These are phyloP conservation scores for Parazoanthus swiftii DNA, from an alignment of 92 coral and sea anemone species.

Conservation along the genomic window DNA sequence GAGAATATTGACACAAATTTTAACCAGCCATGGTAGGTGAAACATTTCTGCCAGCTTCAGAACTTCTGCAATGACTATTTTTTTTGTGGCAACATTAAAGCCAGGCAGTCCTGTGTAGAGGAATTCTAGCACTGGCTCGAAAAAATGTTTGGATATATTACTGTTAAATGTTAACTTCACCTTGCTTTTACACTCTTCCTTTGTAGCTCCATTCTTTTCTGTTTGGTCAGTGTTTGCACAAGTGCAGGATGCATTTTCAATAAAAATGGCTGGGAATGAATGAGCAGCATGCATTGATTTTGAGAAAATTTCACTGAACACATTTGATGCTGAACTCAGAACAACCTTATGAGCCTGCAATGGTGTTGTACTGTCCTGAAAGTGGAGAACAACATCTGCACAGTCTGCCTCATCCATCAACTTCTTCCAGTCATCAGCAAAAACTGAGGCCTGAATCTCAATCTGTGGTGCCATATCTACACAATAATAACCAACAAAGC, in stretches of 20 bases:
- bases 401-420: constrained; percentile 46
- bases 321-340: constrained; percentile 63
- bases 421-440: neutral
- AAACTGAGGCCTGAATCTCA: constrained; percentile 59
- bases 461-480: constrained; percentile 78
- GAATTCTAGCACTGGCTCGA: constrained; percentile 53
- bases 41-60: constrained; percentile 54
- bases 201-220: neutral
- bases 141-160: constrained; percentile 48
- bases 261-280: constrained; percentile 47
- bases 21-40: constrained; percentile 55
- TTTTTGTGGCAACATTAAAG: constrained; percentile 55
- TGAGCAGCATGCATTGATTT: constrained; percentile 38
- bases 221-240: constrained; percentile 7
- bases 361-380: constrained; percentile 37
- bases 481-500: too few relatives aligned
- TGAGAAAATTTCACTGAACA: constrained; percentile 66
- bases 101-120: constrained; percentile 77
- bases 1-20: constrained; percentile 55
- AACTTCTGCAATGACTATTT: constrained; percentile 53
- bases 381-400: constrained; percentile 62
- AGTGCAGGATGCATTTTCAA: constrained; percentile 65
- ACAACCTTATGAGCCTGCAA: constrained; percentile 66
- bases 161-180: constrained; percentile 48
- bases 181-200: constrained; percentile 41